Evolutionary conservation across 2,797 vertebrate genomes (phyloP), one percentile per base, ranked within the genome.

Genomic region (Hyperoplus immaculatus): DNA sequence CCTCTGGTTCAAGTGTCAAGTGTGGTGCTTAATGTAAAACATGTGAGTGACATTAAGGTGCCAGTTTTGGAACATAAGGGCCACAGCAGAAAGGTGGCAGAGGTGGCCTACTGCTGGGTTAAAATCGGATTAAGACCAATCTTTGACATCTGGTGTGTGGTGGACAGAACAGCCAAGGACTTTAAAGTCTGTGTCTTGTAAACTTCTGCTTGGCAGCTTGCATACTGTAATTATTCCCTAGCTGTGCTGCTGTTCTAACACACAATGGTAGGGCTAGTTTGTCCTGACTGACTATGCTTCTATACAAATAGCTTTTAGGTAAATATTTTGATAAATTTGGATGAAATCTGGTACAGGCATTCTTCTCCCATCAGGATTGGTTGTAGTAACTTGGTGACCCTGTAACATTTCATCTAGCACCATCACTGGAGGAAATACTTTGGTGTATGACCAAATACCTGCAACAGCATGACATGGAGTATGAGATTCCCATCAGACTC

Each of bases 11-110:
- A 86, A 89, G 78, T 88, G 91, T 83, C 77, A 82, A 77, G 81
- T 70, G 84, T 58, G 80, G 36, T 21, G 55, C 42, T 73, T 91
- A 91, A 94, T 86, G 82, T 81, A 87, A 91, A 75, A 85, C 91
- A 92, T 80, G 54, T 89, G 90, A 84, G 69, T 65, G 79, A 78
- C 80, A 76, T 90, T 89, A 87, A 83, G 45, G 75, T 75, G 68
- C 72, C 76, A 42, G 66, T 80, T 82, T 74, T 65, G 0, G 1
- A 68, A 55, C 67, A 6, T 74, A 47, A 49, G 54, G 21, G 63
- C 69, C 81, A 81, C 69, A 6, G 62, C 76, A 67, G 69, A 67
- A 29, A 61, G 42, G 12, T 6, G 2, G 54, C 21, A 3, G 47
- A 81, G 65, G 72, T 72, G 78, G 57, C 50, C 58, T 1, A 1